Conservation (phyloP, 2,888 invertebrate species). For the Macrosiphum euphorbiae region DNA sequence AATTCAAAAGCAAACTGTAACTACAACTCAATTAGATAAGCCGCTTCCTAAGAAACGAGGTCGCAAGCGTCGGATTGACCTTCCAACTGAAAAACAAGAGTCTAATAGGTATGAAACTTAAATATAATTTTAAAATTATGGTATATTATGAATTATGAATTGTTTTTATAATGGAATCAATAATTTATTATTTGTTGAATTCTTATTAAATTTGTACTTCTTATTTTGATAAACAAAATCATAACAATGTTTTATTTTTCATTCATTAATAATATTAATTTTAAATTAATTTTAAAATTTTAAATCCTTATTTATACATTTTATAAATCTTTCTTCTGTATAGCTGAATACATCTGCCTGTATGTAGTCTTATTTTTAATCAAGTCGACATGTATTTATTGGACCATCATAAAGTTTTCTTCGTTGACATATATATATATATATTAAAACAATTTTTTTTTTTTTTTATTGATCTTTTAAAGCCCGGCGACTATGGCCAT, state of each 20-base stretch:
- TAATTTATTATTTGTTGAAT: neutral
- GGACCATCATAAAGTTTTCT: neutral
- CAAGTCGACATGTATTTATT: neutral
- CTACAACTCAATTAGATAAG: neutral
- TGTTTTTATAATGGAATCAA: neutral
- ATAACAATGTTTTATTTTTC: neutral
- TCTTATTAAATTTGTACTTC: too few relatives aligned
- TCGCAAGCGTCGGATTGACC: constrained; percentile 26
- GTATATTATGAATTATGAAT: neutral
- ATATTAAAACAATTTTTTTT: too few relatives aligned
- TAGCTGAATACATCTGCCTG: neutral
- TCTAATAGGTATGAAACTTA: neutral
- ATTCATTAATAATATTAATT: neutral
- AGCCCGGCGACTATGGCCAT: too few relatives aligned
- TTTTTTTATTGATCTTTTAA: too few relatives aligned
- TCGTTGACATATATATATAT: too few relatives aligned
- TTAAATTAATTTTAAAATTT: neutral
- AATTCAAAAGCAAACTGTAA: neutral
- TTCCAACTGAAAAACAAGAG: neutral
- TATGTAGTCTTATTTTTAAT: neutral
- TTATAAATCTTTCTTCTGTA: neutral
- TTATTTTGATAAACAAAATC: neutral
- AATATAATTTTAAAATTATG: neutral
- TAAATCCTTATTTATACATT: neutral
- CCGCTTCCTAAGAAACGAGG: constrained; percentile 23